phyloP scores from a whole-genome alignment of 2,888 invertebrate species.

The Volucella inflata region DNA sequence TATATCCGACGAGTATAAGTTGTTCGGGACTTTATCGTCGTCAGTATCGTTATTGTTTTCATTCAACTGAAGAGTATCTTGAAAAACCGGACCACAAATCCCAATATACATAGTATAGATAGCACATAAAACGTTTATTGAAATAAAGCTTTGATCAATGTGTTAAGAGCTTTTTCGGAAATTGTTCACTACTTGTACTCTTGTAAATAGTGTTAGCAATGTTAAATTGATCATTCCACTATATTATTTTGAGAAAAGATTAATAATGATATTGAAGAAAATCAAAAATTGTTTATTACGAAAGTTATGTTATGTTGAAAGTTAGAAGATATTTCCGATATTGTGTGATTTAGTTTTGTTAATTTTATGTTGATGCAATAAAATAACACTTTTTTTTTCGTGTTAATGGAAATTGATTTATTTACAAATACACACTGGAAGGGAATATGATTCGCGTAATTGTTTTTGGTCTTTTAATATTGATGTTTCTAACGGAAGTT shows the following conservation, averaged over 20 bases:
- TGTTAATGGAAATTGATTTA: constrained; percentile 23
- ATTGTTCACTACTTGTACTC: constrained; percentile 29
- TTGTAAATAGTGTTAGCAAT: constrained; percentile 57
- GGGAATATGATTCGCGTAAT: constrained; percentile 52
- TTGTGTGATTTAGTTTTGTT: neutral
- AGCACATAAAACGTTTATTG: constrained; percentile 19
- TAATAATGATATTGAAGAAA: constrained; percentile 36
- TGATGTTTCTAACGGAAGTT: constrained; percentile 44
- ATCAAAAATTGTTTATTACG: constrained; percentile 14
- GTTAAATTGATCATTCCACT: constrained; percentile 27
- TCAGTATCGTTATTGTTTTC: constrained; percentile 19
- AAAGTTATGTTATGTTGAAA: constrained; percentile 43
- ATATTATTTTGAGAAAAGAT: constrained; percentile 11
- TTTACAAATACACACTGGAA: constrained; percentile 1
- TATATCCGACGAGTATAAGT: constrained; percentile 22
- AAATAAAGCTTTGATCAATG: constrained; percentile 37
- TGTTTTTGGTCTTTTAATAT: constrained; percentile 42
- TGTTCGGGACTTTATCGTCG: constrained; percentile 19
- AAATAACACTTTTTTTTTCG: constrained; percentile 29
- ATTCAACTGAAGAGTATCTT: constrained; percentile 21
- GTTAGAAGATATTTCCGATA: constrained; percentile 41
- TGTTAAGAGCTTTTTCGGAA: constrained; percentile 53
- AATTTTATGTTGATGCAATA: neutral
- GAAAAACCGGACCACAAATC: constrained; percentile 54
- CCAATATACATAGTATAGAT: constrained; percentile 8